Evolutionary conservation across 2,113 vertebrate genomes (phyloP), one percentile per base, ranked within the genome.

Genomic region (Morone chrysops): DNA sequence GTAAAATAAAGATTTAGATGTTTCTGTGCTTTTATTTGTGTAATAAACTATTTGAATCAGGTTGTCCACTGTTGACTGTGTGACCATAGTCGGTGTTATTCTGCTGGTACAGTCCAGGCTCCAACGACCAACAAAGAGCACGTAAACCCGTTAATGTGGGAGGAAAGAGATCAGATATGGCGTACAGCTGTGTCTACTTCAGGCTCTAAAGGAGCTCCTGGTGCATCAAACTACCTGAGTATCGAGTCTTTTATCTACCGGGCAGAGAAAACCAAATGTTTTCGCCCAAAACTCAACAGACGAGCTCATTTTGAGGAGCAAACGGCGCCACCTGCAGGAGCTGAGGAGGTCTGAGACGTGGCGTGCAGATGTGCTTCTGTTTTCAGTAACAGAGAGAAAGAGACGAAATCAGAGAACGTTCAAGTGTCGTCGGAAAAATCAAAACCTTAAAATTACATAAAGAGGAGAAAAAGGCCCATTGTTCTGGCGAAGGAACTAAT

Each of bases 141-240:
- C 13, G 17, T 13, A 1, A n/a, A 41, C 13, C 14, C 16, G 3
- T 48, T 16, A 13, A 14, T 4, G 47, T 14, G 3, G 47, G 14
- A 48, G 14, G 13, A 14, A 16, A 14, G 5, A 4, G 47, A 47
- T 31, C 31, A 4, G 31, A 31, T 31, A 31, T 31, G 31, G 31
- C 2, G 31, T 31, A 31, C 31, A 31, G 31, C 3, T 31, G 31
- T 31, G 31, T 48, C 50, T 53, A 6, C 4, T 62, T n/a, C 18
- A 5, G 60, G 36, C 31, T 62, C 31, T 31, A 13, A 31, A 25
- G 6, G 57, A 60, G 59, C 59, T 36, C 31, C 13, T 4, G 59
- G 20, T 22, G 22, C 43, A 13, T 72, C 60, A 25, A n/a, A 65
- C 62, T 67, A 59, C 78, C 78, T 50, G 78, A 80, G 78, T 25